A percentile compares a stretch with the other conserved stretches of the same genome.
phyloP scores from a whole-genome alignment of 2,888 invertebrate species.

The Aleiodes testaceus region DNA sequence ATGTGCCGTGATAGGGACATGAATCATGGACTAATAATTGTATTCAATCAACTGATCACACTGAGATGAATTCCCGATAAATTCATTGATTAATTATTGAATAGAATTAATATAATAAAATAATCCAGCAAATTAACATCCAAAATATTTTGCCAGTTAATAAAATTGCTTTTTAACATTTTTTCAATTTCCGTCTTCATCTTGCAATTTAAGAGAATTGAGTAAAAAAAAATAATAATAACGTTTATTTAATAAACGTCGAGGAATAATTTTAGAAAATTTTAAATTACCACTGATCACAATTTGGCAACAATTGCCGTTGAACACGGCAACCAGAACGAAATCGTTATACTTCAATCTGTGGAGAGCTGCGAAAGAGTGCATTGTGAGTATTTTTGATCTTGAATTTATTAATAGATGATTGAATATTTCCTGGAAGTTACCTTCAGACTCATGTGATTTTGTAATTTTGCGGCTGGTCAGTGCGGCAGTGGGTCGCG shows the following conservation, averaged over 20 bases:
- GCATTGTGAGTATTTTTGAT: slow-evolving; percentile 70
- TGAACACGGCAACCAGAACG: slow-evolving; percentile 61
- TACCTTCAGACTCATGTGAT: neutral
- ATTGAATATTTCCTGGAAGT: neutral
- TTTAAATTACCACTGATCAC: neutral
- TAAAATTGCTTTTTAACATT: neutral
- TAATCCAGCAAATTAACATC: neutral
- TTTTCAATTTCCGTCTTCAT: neutral
- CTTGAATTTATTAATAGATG: neutral
- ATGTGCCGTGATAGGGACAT: slow-evolving; percentile 88
- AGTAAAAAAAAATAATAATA: no score
- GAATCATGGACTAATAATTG: slow-evolving; percentile 73
- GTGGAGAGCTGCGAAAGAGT: slow-evolving; percentile 74
- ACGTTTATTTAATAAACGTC: neutral
- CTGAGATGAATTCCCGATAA: slow-evolving; percentile 14
- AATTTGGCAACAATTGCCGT: slow-evolving; percentile 44
- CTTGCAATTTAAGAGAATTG: neutral
- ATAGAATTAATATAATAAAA: slow-evolving; percentile 8
- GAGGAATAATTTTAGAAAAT: neutral
- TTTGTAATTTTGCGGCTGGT: slow-evolving; percentile 9
- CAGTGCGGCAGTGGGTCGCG: slow-evolving; percentile 72
- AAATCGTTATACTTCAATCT: slow-evolving; percentile 71
- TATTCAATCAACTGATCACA: slow-evolving; percentile 45
- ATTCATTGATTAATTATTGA: slow-evolving; percentile 1
- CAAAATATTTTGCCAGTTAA: neutral